Evolutionary conservation across 64 coral and sea anemone species (phyloP).

Genomic region (Stichodactyla mertensii): DNA sequence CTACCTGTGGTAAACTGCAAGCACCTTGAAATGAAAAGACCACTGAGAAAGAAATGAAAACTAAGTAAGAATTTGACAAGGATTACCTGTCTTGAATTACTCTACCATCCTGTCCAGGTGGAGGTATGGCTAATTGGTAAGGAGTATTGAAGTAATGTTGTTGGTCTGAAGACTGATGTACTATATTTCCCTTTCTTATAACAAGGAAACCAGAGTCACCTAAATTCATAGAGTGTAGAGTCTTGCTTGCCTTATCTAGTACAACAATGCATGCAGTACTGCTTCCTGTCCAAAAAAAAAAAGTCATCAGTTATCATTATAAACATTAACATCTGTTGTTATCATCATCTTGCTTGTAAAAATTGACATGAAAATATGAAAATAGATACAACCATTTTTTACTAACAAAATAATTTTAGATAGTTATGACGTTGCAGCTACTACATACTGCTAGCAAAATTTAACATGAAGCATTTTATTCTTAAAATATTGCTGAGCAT

Average conservation of each 20-base stretch:
- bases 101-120: slow-evolving; percentile 83
- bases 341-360: too few relatives aligned
- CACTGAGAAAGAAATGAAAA: not conserved
- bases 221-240: slow-evolving; percentile 80
- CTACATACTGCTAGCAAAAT: too few relatives aligned
- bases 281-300: slow-evolving; percentile 45
- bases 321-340: not conserved
- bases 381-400: too few relatives aligned
- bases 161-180: slow-evolving; percentile 91
- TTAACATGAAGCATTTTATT: too few relatives aligned
- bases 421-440: too few relatives aligned
- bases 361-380: too few relatives aligned
- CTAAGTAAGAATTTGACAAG: not conserved
- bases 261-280: slow-evolving; percentile 94
- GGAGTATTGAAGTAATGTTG: slow-evolving; percentile 99
- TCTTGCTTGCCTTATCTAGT: slow-evolving; percentile 91
- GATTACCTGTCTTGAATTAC: slow-evolving; percentile 93
- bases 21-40: not conserved
- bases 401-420: too few relatives aligned
- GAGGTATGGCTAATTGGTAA: slow-evolving; percentile 92
- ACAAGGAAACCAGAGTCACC: slow-evolving; percentile 97
- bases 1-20: too few relatives aligned
- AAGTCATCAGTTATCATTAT: not conserved
- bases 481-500: too few relatives aligned
- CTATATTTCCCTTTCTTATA: slow-evolving; percentile 71